Evolutionary conservation across 2,888 invertebrate genomes (phyloP), one percentile per base, ranked within the genome.

Genomic region (Zaprionus lineosus): DNA sequence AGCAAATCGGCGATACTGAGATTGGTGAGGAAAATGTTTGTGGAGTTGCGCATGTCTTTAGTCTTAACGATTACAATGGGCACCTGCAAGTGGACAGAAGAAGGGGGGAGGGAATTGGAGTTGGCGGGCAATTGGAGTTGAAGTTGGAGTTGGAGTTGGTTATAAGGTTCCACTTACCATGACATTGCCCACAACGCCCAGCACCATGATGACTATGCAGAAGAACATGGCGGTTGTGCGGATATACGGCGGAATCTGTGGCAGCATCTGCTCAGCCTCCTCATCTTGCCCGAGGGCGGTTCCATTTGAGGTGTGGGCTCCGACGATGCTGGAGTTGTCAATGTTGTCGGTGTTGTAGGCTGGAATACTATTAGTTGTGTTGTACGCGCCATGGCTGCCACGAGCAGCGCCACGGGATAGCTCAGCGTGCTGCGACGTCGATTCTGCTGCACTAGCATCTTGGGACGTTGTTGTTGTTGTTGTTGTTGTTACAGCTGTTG

Each of bases 1-100:
- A 97, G 94, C 78, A 98, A 91, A 91, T 98, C 98, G 9, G 98
- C 97, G 29, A 97, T 93, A 89, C 97, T 97, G 87, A 98, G 91
- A 90, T 98, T 98, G 90, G 97, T 95, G 86, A 98, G 92, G 90
- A 98, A 98, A 84, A 97, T 96, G 89, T 98, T 98, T 61, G 98
- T 98, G 48, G 97, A 97, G 88, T 97, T 97, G 86, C 97, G 92
- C 96, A 98, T 96, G 88, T 98, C 97, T 89, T 96, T 96, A 43
- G 96, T 96, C 89, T 95, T 95, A 86, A 96, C 92, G 73, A 98
- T 97, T 75, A 98, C 97, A 86, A 97, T 93, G 24, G 97, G 97
- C 87, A 97, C 90, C 90, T 90, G 68, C 1, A 24, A 29, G 15
- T 1, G 1, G 24, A 33, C 6, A 5, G 29, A 33, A 19, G 29